Evolutionary conservation across 2,888 invertebrate species (phyloP), one percentile per base, ranked within the genome.

Genomic region (Stomorhina lunata): DNA sequence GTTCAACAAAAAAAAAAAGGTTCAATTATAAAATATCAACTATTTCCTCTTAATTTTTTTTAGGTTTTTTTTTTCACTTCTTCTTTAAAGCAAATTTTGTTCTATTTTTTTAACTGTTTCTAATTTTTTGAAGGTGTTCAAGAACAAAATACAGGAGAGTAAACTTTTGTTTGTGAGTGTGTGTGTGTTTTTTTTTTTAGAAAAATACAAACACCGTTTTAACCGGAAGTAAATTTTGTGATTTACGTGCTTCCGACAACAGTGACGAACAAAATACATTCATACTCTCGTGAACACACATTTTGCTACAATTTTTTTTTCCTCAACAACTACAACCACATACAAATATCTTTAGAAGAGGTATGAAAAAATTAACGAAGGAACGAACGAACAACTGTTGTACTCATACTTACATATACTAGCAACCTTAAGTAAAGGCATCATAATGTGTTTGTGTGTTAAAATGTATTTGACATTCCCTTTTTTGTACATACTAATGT

Each of bases 141-240:
- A 72, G 32, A 45, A 72, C 71, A 68, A 61, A 63, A 48, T 22
- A 43, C 5, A 43, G 50, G 25, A 22, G 15, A 71, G 59, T 32
- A 55, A 32, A 34, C 5, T 53, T 37, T 37, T n/a, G n/a, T n/a
- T 37, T 37, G 6, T 37, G 3, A 12, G 10, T 37, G 37, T 37
- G 12, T n/a, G n/a, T n/a, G n/a, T n/a, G n/a, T n/a, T n/a, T n/a
- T n/a, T n/a, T n/a, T n/a, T n/a, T 45, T 22, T 43, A 45, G 32
- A 75, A 66, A 66, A 45, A 71, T 59, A 77, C 55, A 81, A 84
- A 80, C 78, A 79, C 79, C 79, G 66, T 77, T 84, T 73, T 76
- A 81, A 84, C 80, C 84, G 84, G 84, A 84, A 84, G 84, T 84
- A 68, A 80, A 76, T 79, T 76, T 79, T 82, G 73, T 84, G 82